phyloP scores from a whole-genome alignment of 2,113 vertebrate genomes.

The Natator depressus region DNA sequence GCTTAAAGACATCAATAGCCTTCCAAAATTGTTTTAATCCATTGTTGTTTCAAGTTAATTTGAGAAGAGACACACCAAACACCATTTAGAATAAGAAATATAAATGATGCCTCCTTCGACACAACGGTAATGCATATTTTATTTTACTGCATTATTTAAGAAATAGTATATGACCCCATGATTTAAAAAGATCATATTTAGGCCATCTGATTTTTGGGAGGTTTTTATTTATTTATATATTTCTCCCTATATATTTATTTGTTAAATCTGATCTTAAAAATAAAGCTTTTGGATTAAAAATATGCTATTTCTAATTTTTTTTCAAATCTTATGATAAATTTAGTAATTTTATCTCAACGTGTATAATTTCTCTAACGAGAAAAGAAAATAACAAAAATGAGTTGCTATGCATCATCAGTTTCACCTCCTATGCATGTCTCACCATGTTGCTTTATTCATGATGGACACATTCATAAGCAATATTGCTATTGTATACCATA shows the following conservation, averaged over 20 bases:
- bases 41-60: neutral
- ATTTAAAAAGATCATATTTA: neutral
- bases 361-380: neutral
- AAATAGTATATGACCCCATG: neutral
- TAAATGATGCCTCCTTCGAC: neutral
- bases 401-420: neutral
- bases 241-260: rapidly evolving
- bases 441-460: neutral
- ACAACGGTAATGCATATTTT: neutral
- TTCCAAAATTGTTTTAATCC: neutral
- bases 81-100: neutral
- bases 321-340: neutral
- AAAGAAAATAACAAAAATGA: neutral
- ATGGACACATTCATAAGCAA: neutral
- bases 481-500: neutral
- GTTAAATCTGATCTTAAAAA: neutral
- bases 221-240: neutral
- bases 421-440: neutral
- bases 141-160: neutral
- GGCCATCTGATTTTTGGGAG: neutral
- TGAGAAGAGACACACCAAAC: neutral
- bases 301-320: neutral
- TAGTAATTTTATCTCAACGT: neutral
- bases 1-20: rapidly evolving
- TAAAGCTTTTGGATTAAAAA: neutral